Evolutionary conservation across 92 coral and sea anemone genomes (phyloP), one percentile per base, ranked within the genome.

Genomic region (Heteractis magnifica): DNA sequence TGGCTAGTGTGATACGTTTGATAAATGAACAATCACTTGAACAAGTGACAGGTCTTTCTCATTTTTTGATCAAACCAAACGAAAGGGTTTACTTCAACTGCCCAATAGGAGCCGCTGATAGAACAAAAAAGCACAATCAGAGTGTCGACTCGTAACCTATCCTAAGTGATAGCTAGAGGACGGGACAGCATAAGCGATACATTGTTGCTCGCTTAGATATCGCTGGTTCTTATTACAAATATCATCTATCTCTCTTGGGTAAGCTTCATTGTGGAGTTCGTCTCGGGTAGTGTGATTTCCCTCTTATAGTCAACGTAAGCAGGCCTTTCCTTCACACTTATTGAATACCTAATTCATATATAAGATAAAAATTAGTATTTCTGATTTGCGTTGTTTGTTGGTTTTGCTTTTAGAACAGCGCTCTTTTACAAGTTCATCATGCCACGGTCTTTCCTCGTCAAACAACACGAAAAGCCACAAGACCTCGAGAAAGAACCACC

Each of bases 371-470:
- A 34, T 34, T 34, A 41, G 73, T 26, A 26, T 68, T 62, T 62
- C 70, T 68, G 73, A 68, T 68, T 68, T 19, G 21, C 16, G 41
- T 18, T 68, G 14, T 34, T 68, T 68, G 73, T 0, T 55, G 8
- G 11, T 71, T 65, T 51, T 52, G 49, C 76, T 68, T 82, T 26
- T 34, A 56, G 56, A 19, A 8, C 10, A 18, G 8, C 21, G 26
- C 7, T 5, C 20, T 5, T 23, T 18, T 62, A 49, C 26, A 41
- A 52, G 6, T 4, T 11, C 64, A 81, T 77, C 59, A 91, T 91
- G 94, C 92, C 94, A 19, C 75, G 90, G 19, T 91, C 94, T 8
- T 91, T 91, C 49, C 92, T 91, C 16, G 81, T 91, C 52, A 91
- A 91, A 81, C 90, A 91, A 52, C 87, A 79, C 65, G 83, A 78